Evolutionary conservation across 2,888 invertebrate species (phyloP).

Genomic region (Muschampia plurimacula): DNA sequence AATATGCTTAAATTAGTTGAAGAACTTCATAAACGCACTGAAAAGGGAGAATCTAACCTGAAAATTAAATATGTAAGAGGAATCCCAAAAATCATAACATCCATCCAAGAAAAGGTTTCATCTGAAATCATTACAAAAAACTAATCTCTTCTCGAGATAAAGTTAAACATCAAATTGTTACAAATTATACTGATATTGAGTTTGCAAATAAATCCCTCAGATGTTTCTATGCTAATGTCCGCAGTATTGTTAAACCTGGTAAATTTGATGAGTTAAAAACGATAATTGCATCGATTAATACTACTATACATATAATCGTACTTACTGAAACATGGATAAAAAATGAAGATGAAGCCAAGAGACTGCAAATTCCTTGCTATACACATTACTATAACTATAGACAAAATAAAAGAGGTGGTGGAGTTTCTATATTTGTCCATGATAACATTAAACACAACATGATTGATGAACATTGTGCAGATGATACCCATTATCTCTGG

Average conservation of each 20-base stretch:
- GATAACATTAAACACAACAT: constrained; percentile 45
- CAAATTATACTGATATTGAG: not conserved
- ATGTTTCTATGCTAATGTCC: not conserved
- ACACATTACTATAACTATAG: constrained; percentile 47
- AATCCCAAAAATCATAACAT: constrained; percentile 41
- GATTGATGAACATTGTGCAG: constrained; percentile 36
- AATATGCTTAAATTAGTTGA: constrained; percentile 30
- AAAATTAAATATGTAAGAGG: constrained; percentile 45
- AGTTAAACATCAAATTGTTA: not conserved
- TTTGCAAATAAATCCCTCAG: not conserved
- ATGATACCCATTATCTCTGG: constrained; percentile 46
- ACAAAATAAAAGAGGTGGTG: constrained; percentile 43
- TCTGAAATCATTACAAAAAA: not conserved
- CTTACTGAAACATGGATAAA: constrained; percentile 45
- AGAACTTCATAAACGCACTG: constrained; percentile 36
- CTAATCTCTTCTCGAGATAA: not conserved
- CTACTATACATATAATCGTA: constrained; percentile 1
- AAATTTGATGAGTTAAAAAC: constrained; percentile 4
- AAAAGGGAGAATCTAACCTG: constrained; percentile 40
- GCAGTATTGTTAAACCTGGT: not conserved
- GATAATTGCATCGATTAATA: not conserved
- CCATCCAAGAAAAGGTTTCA: not conserved
- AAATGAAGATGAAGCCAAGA: constrained; percentile 38
- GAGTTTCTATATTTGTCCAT: constrained; percentile 47
- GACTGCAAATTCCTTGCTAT: constrained; percentile 39